These are phyloP conservation scores for Leucophenga montana DNA, from an alignment of 2,888 invertebrate genomes.

Conservation along the genomic window DNA sequence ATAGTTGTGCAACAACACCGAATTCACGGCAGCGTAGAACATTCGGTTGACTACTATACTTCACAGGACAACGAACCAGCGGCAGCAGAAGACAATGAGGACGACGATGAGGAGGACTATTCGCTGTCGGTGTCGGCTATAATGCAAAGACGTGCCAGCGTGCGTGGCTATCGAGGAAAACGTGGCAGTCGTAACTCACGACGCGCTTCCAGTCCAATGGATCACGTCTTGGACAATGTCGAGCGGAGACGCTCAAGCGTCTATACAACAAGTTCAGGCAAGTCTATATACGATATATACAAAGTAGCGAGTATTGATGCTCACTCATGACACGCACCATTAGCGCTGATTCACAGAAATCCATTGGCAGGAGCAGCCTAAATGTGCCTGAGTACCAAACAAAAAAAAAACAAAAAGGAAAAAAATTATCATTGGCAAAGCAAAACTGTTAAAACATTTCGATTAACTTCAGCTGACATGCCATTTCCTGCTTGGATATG, in stretches of 20 bases:
- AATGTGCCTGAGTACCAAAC: too few relatives aligned
- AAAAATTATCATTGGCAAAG: too few relatives aligned
- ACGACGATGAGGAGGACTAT: conserved; percentile 86
- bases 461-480: conserved; percentile 36
- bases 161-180: conserved; percentile 79
- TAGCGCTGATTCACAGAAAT: neutral
- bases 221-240: conserved; percentile 70
- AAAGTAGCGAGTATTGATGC: neutral
- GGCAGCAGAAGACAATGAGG: conserved; percentile 48
- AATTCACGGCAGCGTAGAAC: conserved; percentile 35
- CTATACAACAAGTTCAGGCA: conserved; percentile 89
- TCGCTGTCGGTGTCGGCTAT: conserved; percentile 89
- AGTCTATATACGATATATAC: conserved; percentile 75
- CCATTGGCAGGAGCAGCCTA: neutral
- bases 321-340: neutral
- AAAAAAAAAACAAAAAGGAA: too few relatives aligned
- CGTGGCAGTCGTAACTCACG: conserved; percentile 75
- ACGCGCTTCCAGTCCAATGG: conserved; percentile 77
- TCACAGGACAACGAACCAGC: conserved; percentile 33
- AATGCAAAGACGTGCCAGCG: conserved; percentile 84
- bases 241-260: conserved; percentile 81
- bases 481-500: neutral
- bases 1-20: conserved; percentile 44
- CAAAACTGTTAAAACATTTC: conserved; percentile 46
- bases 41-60: conserved; percentile 26